Evolutionary conservation across 2,888 invertebrate species (phyloP).

Genomic region (Drosophila suboccidentalis): DNA sequence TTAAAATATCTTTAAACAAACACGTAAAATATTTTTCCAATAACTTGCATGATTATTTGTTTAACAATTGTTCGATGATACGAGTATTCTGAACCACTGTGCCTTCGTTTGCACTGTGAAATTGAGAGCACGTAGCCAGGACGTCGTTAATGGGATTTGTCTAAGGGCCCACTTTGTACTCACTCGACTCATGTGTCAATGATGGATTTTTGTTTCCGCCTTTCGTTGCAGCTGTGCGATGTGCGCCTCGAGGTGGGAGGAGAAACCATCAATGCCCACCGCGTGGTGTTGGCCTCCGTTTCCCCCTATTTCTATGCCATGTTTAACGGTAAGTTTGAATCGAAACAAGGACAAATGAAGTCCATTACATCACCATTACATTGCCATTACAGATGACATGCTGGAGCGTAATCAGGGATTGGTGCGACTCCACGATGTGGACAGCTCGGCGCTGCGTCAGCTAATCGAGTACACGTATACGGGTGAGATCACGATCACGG

Average conservation of each 20-base stretch:
- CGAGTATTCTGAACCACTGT: constrained; percentile 39
- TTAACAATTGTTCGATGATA: neutral
- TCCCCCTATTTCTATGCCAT: constrained; percentile 92
- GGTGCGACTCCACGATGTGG: constrained; percentile 86
- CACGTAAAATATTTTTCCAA: too few species aligned
- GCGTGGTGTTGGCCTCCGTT: constrained; percentile 90
- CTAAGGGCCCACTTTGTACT: constrained; percentile 51
- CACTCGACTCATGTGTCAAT: constrained; percentile 42
- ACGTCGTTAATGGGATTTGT: constrained; percentile 65
- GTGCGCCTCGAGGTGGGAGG: constrained; percentile 89
- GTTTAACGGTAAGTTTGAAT: constrained; percentile 85
- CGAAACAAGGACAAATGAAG: neutral
- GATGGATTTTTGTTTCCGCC: constrained; percentile 23
- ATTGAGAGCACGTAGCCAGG: constrained; percentile 56
- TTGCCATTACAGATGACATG: constrained; percentile 83
- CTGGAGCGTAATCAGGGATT: constrained; percentile 85
- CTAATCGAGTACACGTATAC: constrained; percentile 92
- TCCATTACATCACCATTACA: neutral
- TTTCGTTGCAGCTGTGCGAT: constrained; percentile 84
- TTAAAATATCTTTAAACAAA: too few species aligned
- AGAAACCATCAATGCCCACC: constrained; percentile 90
- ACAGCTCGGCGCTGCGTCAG: constrained; percentile 88
- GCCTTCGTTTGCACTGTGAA: constrained; percentile 30
- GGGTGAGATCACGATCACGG: constrained; percentile 89
- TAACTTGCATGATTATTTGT: too few species aligned